Evolutionary conservation across 2,797 vertebrate species (phyloP).

Genomic region (Ciconia nigra): DNA sequence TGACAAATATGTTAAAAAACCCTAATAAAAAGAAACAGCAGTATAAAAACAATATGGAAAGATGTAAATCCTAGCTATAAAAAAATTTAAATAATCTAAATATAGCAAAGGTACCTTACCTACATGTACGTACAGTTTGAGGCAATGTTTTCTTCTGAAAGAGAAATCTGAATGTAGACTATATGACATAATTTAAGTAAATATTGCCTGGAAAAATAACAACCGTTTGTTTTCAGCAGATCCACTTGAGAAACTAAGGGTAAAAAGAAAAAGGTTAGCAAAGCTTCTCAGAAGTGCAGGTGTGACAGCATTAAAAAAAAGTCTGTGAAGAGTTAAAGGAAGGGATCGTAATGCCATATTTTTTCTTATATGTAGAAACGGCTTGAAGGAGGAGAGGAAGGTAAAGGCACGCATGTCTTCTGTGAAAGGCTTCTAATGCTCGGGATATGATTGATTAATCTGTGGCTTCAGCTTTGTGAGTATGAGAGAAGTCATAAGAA

Average conservation of each 20-base stretch:
- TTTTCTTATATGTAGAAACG: background rate
- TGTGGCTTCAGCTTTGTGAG: background rate
- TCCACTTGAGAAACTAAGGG: background rate
- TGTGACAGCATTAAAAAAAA: background rate
- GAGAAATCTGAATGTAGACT: background rate
- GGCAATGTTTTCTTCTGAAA: background rate
- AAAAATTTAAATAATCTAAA: background rate
- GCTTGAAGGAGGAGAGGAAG: background rate
- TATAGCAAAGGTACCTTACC: background rate
- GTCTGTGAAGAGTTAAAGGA: background rate
- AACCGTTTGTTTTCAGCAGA: conserved; percentile 11
- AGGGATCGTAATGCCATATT: background rate
- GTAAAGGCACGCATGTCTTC: background rate
- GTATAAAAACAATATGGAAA: background rate
- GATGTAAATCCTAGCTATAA: background rate
- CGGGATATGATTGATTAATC: background rate
- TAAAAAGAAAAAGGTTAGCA: background rate
- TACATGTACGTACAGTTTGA: background rate
- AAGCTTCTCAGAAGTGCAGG: background rate
- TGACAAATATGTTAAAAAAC: background rate
- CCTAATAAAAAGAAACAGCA: background rate
- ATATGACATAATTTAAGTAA: background rate
- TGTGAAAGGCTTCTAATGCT: background rate
- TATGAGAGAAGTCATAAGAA: background rate
- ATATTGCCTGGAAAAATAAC: conserved; percentile 12